Evolutionary conservation across 2,113 vertebrate genomes (phyloP).

Genomic region (Muntiacus reevesi): DNA sequence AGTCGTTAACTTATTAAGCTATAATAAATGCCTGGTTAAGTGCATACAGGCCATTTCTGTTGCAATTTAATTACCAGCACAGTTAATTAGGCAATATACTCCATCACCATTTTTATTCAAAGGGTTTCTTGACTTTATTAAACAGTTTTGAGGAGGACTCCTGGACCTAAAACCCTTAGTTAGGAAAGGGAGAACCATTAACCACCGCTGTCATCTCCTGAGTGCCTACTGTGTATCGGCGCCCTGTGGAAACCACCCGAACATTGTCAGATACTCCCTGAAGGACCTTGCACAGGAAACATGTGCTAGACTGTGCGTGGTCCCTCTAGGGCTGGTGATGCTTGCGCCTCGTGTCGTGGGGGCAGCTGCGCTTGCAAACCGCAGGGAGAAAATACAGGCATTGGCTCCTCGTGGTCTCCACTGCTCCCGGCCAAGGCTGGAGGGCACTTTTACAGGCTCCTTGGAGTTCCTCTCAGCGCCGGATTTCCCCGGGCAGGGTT

Average conservation of each 20-base stretch:
- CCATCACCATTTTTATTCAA: constrained; percentile 67
- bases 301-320: not conserved
- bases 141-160: constrained; percentile 23
- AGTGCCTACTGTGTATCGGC: not conserved
- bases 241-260: not conserved
- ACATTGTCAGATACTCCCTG: not conserved
- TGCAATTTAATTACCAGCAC: constrained; percentile 75
- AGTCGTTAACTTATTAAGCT: constrained; percentile 74
- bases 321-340: not conserved
- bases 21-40: constrained; percentile 71
- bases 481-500: not conserved
- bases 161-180: not conserved
- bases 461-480: not conserved
- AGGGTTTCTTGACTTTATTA: constrained; percentile 55
- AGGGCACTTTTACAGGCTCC: not conserved
- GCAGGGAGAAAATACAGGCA: not conserved
- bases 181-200: not conserved
- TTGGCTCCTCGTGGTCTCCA: not conserved
- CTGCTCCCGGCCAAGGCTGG: fast-evolving
- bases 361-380: not conserved
- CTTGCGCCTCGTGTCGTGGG: not conserved
- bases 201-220: not conserved
- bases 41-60: constrained; percentile 69
- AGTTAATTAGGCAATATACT: constrained; percentile 73
- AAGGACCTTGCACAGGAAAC: not conserved